phyloP scores from a whole-genome alignment of 2,888 invertebrate genomes.

The Rhamphomyia laevipes region DNA sequence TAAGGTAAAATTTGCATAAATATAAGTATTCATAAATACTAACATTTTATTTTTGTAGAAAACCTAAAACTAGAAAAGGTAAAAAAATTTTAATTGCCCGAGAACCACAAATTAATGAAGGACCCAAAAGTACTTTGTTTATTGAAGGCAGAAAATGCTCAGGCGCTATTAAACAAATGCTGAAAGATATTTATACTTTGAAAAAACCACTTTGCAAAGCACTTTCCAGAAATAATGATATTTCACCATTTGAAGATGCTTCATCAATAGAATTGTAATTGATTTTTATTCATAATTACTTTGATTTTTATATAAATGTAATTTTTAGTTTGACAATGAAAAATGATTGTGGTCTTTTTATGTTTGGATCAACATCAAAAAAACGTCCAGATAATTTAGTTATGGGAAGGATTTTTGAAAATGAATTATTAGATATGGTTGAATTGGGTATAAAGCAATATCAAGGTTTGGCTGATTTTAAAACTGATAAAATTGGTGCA shows the following conservation, averaged over 20 bases:
- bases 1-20: background rate
- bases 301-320: background rate
- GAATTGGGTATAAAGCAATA: slow-evolving; percentile 85
- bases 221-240: slow-evolving; percentile 70
- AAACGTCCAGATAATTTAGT: slow-evolving; percentile 89
- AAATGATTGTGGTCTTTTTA: slow-evolving; percentile 79
- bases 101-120: slow-evolving; percentile 82
- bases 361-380: slow-evolving; percentile 85
- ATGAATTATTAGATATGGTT: slow-evolving; percentile 87
- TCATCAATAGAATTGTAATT: slow-evolving; percentile 64
- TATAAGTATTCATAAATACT: too few species aligned
- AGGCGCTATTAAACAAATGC: slow-evolving; percentile 51
- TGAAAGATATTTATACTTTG: slow-evolving; percentile 77
- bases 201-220: slow-evolving; percentile 77
- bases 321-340: slow-evolving; percentile 53
- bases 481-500: slow-evolving; percentile 59
- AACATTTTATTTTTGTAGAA: slow-evolving; percentile 41
- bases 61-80: slow-evolving; percentile 79
- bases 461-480: slow-evolving; percentile 66
- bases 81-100: slow-evolving; percentile 69
- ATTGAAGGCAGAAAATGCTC: slow-evolving; percentile 74
- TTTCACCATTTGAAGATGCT: slow-evolving; percentile 86
- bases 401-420: slow-evolving; percentile 80
- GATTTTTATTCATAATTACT: background rate
- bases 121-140: slow-evolving; percentile 71